These are phyloP conservation scores for Poliocrania exsul DNA, from an alignment of 2,797 vertebrate species.

Conservation along the genomic window DNA sequence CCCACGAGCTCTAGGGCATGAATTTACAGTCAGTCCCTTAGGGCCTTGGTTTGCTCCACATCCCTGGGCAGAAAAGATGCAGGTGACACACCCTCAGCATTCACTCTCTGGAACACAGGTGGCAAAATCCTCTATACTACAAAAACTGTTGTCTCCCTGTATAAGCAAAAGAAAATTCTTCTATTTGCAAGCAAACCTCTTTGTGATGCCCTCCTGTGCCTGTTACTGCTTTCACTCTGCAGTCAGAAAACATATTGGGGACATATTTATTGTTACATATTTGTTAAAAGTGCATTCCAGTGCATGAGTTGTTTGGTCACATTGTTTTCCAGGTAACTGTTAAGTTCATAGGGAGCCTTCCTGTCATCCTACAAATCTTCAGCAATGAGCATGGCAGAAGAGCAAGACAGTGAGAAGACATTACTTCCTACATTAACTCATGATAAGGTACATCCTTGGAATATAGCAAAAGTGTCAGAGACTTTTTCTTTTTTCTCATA, in stretches of 20 bases:
- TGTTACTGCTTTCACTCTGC: neutral
- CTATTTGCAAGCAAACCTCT: neutral
- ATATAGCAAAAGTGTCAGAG: neutral
- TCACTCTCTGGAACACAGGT: neutral
- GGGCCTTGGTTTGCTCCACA: neutral
- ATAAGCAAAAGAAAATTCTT: neutral
- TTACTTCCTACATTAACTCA: fast-evolving
- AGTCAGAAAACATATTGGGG: neutral
- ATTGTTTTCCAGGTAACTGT: neutral
- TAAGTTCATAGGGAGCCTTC: neutral
- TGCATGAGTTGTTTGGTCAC: neutral
- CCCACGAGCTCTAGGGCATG: neutral
- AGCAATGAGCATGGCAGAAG: neutral
- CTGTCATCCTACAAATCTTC: neutral
- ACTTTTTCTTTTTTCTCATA: neutral
- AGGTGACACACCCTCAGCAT: neutral
- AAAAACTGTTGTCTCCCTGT: neutral
- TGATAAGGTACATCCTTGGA: neutral
- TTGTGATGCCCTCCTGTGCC: neutral
- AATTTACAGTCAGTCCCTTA: neutral
- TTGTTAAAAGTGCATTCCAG: neutral
- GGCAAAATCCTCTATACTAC: neutral
- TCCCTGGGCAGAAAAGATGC: neutral
- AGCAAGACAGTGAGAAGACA: neutral
- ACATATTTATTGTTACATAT: neutral